Conservation (phyloP, 2,888 invertebrate species). For the Heliconius hortense region DNA sequence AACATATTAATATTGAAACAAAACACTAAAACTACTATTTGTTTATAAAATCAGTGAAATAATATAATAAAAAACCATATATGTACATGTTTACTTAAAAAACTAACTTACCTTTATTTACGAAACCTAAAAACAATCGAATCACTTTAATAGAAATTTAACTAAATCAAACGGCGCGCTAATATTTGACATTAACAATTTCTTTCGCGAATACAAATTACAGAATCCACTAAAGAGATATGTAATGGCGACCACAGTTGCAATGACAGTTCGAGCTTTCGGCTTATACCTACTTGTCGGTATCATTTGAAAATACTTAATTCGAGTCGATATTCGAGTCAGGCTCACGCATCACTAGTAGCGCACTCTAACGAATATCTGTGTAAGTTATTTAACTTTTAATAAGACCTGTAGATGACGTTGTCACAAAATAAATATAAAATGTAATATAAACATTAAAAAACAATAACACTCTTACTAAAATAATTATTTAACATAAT, state of each 20-base stretch:
- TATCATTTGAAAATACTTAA: conserved; percentile 18
- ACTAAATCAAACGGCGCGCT: conserved; percentile 55
- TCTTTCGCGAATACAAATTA: conserved; percentile 54
- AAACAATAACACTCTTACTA: background rate
- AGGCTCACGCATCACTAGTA: conserved; percentile 11
- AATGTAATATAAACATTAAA: background rate
- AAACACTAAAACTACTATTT: conserved; percentile 25
- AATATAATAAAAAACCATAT: background rate
- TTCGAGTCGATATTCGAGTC: conserved; percentile 36
- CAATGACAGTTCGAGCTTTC: conserved; percentile 35
- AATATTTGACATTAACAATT: conserved; percentile 64
- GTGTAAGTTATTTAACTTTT: background rate
- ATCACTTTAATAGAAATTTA: conserved; percentile 18
- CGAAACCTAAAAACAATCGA: conserved; percentile 5
- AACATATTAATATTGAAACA: background rate
- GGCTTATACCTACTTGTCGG: conserved; percentile 5
- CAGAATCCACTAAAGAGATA: conserved; percentile 51
- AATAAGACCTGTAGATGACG: conserved; percentile 9
- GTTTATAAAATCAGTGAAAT: background rate
- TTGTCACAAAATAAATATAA: background rate
- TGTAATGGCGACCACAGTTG: conserved; percentile 61
- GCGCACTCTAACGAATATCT: conserved; percentile 29
- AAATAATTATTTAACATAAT: background rate
- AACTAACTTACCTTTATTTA: conserved; percentile 30
- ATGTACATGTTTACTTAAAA: background rate